Evolutionary conservation across 1,140 invertebrate species (phyloP).

Genomic region (Listronotus bonariensis): DNA sequence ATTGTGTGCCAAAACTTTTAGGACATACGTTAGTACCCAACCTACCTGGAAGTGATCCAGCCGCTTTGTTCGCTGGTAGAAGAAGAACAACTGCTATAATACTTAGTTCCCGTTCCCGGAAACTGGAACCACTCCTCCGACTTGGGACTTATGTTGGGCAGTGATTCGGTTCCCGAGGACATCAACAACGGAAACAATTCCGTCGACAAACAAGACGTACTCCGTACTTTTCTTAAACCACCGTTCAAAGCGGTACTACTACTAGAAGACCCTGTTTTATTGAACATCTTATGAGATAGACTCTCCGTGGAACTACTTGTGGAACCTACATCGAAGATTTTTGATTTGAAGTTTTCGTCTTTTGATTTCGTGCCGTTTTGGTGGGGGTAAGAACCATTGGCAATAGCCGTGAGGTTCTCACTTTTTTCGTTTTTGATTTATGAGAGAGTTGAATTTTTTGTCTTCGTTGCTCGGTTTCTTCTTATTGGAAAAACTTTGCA

Average conservation of each 20-base stretch:
- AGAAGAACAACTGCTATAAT: slow-evolving; percentile 65
- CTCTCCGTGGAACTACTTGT: slow-evolving; percentile 44
- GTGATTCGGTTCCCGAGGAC: slow-evolving; percentile 60
- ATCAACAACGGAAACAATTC: slow-evolving; percentile 49
- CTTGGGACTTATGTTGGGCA: slow-evolving; percentile 66
- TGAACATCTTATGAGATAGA: slow-evolving; percentile 18
- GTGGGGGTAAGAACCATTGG: background rate
- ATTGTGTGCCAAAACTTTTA: too few relatives aligned
- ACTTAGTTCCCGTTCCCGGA: slow-evolving; percentile 33
- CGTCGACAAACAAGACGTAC: slow-evolving; percentile 63
- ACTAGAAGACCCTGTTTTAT: slow-evolving; percentile 36
- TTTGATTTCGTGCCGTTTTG: slow-evolving; percentile 16
- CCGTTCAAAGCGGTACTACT: slow-evolving; percentile 7
- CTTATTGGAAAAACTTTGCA: slow-evolving; percentile 42
- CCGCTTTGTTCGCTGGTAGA: slow-evolving; percentile 77
- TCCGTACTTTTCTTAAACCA: slow-evolving; percentile 63
- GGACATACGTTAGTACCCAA: too few relatives aligned
- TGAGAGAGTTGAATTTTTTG: slow-evolving; percentile 40
- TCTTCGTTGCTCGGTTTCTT: slow-evolving; percentile 26
- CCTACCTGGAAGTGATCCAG: slow-evolving; percentile 70
- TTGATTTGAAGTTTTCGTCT: slow-evolving; percentile 21
- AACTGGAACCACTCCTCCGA: slow-evolving; percentile 36
- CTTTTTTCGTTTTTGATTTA: slow-evolving; percentile 34
- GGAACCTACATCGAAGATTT: slow-evolving; percentile 42
- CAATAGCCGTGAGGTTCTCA: background rate